These are phyloP conservation scores for Loxodonta africana DNA, from an alignment of 2,113 vertebrate species.

Conservation along the genomic window DNA sequence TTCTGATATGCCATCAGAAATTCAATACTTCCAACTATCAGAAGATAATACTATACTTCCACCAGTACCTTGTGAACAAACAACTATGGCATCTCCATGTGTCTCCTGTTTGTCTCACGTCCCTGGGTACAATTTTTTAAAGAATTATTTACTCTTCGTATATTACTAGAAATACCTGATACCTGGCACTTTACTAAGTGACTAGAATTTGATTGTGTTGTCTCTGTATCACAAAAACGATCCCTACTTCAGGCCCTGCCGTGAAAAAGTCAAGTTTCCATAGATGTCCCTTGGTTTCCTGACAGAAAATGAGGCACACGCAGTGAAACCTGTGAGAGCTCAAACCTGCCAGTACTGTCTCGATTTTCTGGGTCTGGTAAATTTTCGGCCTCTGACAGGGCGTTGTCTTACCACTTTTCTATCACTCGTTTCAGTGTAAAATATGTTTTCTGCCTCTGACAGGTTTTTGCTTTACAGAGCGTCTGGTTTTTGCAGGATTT, in stretches of 20 bases:
- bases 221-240: neutral
- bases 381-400: neutral
- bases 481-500: neutral
- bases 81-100: neutral
- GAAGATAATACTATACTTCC: neutral
- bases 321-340: too few species aligned
- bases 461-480: neutral
- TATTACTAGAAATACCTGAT: neutral
- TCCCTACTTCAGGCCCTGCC: neutral
- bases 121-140: neutral
- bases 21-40: neutral
- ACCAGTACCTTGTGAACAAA: neutral
- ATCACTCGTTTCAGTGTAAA: neutral
- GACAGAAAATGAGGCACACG: neutral
- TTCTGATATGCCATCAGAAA: neutral
- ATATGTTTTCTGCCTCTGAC: neutral
- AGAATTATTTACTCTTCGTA: neutral
- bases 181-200: neutral
- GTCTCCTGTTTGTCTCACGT: neutral
- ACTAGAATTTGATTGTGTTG: neutral
- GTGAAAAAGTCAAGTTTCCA: neutral
- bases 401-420: neutral
- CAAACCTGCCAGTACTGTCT: too few species aligned
- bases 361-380: too few species aligned
- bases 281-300: neutral